These are phyloP conservation scores for Ptychadena robeensis DNA, from an alignment of 2,797 vertebrate species.

Conservation along the genomic window DNA sequence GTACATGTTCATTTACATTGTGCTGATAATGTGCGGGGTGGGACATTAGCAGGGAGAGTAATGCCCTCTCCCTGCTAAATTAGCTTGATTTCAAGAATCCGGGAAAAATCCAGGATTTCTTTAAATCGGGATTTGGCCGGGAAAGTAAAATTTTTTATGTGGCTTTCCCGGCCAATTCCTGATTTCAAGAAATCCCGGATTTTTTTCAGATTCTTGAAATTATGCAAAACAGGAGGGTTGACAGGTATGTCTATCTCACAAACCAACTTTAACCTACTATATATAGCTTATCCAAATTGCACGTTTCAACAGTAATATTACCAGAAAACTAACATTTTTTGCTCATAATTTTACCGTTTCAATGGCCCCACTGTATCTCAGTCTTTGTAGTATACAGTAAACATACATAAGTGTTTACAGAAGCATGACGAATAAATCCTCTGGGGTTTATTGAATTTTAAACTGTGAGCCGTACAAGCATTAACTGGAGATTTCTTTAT, in stretches of 20 bases:
- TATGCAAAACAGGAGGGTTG: too few relatives aligned
- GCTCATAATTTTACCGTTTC: not conserved
- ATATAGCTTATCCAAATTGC: not conserved
- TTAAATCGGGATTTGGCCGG: too few relatives aligned
- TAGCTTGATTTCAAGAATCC: too few relatives aligned
- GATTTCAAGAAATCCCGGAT: too few relatives aligned
- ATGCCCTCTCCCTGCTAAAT: too few relatives aligned
- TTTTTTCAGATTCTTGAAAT: too few relatives aligned
- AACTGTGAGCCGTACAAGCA: conserved; percentile 1
- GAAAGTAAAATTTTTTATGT: too few relatives aligned
- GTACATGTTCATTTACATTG: too few relatives aligned
- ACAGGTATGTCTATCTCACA: not conserved
- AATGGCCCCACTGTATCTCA: not conserved
- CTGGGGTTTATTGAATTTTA: conserved; percentile 18
- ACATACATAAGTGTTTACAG: not conserved
- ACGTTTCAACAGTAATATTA: not conserved
- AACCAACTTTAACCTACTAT: not conserved
- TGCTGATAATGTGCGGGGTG: too few relatives aligned
- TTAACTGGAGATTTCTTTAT: conserved; percentile 10
- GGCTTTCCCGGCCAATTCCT: too few relatives aligned
- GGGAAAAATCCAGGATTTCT: too few relatives aligned
- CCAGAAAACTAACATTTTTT: not conserved
- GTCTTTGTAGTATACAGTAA: not conserved
- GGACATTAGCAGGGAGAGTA: too few relatives aligned
- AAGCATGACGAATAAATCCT: conserved; percentile 2